A percentile compares a stretch with the other conserved stretches of the same genome.
phyloP scores from a whole-genome alignment of 1,140 invertebrate genomes.

The Musca vetustissima region DNA sequence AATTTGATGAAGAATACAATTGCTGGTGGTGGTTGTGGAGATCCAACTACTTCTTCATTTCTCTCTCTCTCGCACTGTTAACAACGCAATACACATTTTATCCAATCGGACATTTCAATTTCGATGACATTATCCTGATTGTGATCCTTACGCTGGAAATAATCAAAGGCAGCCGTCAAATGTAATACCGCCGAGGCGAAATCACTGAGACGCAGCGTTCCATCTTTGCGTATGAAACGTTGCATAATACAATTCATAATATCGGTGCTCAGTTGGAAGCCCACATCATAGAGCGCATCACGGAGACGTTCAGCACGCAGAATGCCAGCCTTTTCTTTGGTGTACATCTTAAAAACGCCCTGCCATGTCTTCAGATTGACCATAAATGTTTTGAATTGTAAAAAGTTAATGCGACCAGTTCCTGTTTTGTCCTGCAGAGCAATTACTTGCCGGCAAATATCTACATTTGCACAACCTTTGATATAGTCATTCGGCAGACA shows the following conservation, averaged over 20 bases:
- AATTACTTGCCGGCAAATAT: conserved; percentile 88
- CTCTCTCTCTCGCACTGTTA: conserved; percentile 15
- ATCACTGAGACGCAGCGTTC: conserved; percentile 88
- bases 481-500: conserved; percentile 94
- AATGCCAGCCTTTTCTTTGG: conserved; percentile 88
- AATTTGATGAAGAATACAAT: not conserved
- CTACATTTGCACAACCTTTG: conserved; percentile 89
- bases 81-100: conserved; percentile 48
- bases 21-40: not conserved
- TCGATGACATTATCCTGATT: conserved; percentile 81
- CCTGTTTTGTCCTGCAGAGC: conserved; percentile 82
- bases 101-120: conserved; percentile 71
- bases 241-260: conserved; percentile 80
- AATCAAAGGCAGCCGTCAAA: conserved; percentile 85
- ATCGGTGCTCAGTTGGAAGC: conserved; percentile 83
- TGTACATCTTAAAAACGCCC: conserved; percentile 85
- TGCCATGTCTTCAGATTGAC: conserved; percentile 91
- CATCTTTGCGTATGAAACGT: conserved; percentile 90
- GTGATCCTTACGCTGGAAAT: conserved; percentile 81
- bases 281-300: conserved; percentile 82
- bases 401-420: conserved; percentile 78
- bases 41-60: not conserved
- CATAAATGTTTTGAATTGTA: conserved; percentile 90
- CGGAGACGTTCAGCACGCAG: conserved; percentile 82
- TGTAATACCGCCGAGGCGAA: conserved; percentile 89